These are phyloP conservation scores for Laothoe populi DNA, from an alignment of 2,888 invertebrate species.

Conservation along the genomic window DNA sequence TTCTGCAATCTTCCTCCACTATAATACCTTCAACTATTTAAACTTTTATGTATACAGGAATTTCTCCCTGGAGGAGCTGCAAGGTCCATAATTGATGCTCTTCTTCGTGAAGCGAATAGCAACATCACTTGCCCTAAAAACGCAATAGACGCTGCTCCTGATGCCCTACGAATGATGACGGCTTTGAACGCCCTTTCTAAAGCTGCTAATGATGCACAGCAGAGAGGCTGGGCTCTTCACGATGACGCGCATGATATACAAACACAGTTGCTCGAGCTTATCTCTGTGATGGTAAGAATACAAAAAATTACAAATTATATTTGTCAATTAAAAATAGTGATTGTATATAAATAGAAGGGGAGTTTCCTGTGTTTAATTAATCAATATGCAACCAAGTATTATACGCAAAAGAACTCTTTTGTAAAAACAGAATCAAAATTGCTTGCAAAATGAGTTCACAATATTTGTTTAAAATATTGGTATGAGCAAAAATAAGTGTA, in stretches of 20 bases:
- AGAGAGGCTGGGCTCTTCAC: conserved; percentile 97
- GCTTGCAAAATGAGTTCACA: too few relatives aligned
- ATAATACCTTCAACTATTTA: neutral
- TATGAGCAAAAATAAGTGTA: too few relatives aligned
- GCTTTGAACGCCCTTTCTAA: conserved; percentile 93
- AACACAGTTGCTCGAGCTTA: conserved; percentile 92
- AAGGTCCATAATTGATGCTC: conserved; percentile 75
- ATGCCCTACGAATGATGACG: conserved; percentile 92
- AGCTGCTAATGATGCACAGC: conserved; percentile 97
- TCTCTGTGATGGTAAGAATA: conserved; percentile 92
- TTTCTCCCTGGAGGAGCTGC: conserved; percentile 79
- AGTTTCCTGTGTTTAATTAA: too few relatives aligned
- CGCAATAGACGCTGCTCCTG: conserved; percentile 92
- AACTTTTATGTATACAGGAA: conserved; percentile 52
- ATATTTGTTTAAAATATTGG: too few relatives aligned
- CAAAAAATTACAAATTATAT: too few relatives aligned
- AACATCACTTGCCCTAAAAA: conserved; percentile 83
- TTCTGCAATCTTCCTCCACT: too few relatives aligned
- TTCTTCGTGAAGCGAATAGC: conserved; percentile 76
- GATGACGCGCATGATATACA: conserved; percentile 96
- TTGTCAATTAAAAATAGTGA: too few relatives aligned
- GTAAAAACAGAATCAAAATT: too few relatives aligned
- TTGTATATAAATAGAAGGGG: too few relatives aligned
- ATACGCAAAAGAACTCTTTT: too few relatives aligned
- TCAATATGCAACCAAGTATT: too few relatives aligned